Percentiles rank a stretch among this genome's conserved stretches.
Evolutionary conservation across 2,797 vertebrate species (phyloP).

Genomic region (Geotrypetes seraphini): DNA sequence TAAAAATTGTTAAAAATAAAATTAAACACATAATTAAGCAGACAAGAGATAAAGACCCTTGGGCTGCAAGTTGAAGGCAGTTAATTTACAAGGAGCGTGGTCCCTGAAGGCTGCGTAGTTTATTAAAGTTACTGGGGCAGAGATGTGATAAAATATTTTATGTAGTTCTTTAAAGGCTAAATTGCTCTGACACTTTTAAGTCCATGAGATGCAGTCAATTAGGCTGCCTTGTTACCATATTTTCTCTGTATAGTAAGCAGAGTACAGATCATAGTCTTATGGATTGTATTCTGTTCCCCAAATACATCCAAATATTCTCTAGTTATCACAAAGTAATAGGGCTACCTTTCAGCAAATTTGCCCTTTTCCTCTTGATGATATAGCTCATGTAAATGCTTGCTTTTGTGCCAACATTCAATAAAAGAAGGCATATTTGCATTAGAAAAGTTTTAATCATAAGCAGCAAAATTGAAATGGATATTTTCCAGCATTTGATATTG

Average conservation of each 20-base stretch:
- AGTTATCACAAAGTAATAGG: no score
- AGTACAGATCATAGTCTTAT: slow-evolving; percentile 18
- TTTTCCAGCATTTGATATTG: no score
- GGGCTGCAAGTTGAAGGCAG: slow-evolving; percentile 68
- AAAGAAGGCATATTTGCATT: background rate
- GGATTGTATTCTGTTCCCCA: slow-evolving; percentile 8
- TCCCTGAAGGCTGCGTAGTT: slow-evolving; percentile 81
- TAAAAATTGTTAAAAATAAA: slow-evolving; percentile 89
- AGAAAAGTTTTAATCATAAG: background rate
- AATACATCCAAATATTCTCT: background rate
- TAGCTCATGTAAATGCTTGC: no score
- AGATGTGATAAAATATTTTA: slow-evolving; percentile 83
- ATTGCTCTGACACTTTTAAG: slow-evolving; percentile 52
- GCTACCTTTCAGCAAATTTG: background rate
- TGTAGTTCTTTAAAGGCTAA: slow-evolving; percentile 70
- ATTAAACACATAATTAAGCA: slow-evolving; percentile 96
- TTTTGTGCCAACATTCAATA: no score
- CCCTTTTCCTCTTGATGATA: background rate
- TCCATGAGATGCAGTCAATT: slow-evolving; percentile 71
- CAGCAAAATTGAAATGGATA: no score
- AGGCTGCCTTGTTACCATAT: slow-evolving; percentile 72
- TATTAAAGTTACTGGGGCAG: slow-evolving; percentile 85
- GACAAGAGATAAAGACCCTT: slow-evolving; percentile 83
- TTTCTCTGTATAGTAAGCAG: slow-evolving; percentile 36
- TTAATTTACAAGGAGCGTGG: slow-evolving; percentile 80